phyloP scores from a whole-genome alignment of 2,888 invertebrate genomes.

The Apodemia hepburni region DNA sequence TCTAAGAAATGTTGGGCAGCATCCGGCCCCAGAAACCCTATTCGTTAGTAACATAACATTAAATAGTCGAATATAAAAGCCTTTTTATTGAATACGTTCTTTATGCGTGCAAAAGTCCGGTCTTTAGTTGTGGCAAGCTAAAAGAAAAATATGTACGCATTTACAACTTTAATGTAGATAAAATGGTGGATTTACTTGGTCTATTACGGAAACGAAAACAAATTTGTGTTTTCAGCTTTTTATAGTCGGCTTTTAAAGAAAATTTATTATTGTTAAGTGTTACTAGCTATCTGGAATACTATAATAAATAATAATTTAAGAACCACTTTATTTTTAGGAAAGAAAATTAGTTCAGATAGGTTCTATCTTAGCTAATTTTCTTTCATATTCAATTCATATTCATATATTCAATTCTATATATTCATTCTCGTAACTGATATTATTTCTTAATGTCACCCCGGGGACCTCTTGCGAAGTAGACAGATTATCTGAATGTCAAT shows the following conservation, averaged over 20 bases:
- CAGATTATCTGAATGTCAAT: too few relatives aligned
- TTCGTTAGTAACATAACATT: neutral
- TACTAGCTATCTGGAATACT: neutral
- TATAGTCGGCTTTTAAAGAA: neutral
- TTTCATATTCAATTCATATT: too few relatives aligned
- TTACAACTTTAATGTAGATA: slow-evolving; percentile 8
- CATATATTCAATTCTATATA: too few relatives aligned
- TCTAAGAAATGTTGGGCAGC: neutral
- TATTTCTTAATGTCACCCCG: too few relatives aligned
- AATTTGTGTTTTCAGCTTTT: neutral
- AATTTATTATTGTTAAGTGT: neutral
- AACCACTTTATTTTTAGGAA: neutral
- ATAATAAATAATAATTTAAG: too few relatives aligned
- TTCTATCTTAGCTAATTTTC: too few relatives aligned
- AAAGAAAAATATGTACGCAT: slow-evolving; percentile 8
- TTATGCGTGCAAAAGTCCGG: neutral
- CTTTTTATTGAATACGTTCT: neutral
- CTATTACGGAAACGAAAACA: slow-evolving; percentile 4
- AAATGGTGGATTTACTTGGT: slow-evolving; percentile 7
- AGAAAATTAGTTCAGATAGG: neutral
- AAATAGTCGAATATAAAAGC: neutral
- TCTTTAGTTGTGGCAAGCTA: neutral
- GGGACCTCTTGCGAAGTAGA: too few relatives aligned
- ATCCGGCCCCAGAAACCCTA: neutral
- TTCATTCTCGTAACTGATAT: too few relatives aligned